Evolutionary conservation across 2,113 vertebrate genomes (phyloP).

Genomic region (Colaptes auratus): DNA sequence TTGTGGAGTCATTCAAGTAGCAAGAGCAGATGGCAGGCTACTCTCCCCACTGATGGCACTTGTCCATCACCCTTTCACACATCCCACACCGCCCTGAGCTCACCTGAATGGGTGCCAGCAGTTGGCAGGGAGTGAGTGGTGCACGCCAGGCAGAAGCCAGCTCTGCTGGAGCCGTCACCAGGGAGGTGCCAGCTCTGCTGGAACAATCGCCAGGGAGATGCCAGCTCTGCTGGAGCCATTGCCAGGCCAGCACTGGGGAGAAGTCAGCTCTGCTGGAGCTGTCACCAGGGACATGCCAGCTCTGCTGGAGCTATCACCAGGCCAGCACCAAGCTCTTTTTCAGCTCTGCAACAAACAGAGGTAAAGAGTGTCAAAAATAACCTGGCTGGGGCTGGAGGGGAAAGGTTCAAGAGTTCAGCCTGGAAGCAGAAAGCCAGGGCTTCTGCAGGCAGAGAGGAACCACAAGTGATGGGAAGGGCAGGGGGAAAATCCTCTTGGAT

Average conservation of each 20-base stretch:
- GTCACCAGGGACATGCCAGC: too few relatives aligned
- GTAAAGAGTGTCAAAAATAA: conserved; percentile 69
- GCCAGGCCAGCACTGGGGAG: background rate
- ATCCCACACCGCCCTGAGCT: background rate
- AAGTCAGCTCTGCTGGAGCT: background rate
- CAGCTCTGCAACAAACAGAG: conserved; percentile 30
- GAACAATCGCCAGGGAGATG: too few relatives aligned
- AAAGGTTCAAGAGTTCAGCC: conserved; percentile 81
- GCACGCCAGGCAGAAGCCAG: fast-evolving
- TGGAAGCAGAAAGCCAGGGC: background rate
- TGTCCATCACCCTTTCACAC: background rate
- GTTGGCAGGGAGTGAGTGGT: background rate
- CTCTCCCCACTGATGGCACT: background rate
- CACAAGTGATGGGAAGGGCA: fast-evolving
- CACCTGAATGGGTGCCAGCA: background rate
- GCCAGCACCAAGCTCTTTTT: background rate
- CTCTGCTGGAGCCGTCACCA: background rate
- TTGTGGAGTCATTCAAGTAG: background rate
- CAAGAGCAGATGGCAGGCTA: background rate
- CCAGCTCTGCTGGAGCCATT: too few relatives aligned
- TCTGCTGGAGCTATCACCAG: background rate
- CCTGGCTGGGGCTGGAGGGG: conserved; percentile 74
- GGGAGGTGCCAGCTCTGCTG: too few relatives aligned
- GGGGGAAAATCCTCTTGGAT: background rate
- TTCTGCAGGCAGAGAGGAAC: background rate